Conservation (phyloP, 2,797 vertebrate genomes). For the Oreochromis grahami region DNA sequence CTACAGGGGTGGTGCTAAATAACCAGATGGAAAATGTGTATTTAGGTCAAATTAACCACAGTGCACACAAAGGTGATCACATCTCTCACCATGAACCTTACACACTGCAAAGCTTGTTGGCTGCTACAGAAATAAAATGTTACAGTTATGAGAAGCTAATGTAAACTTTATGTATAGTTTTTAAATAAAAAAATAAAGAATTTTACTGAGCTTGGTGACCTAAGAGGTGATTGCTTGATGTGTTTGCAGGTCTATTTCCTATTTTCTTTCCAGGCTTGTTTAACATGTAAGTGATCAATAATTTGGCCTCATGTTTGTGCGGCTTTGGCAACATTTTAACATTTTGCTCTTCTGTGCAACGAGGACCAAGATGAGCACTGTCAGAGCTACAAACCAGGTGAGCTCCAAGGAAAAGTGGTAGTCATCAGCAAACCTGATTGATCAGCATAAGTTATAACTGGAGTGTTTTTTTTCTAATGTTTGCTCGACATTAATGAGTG, state of each 20-base stretch:
- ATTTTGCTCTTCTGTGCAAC: background rate
- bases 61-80: background rate
- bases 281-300: background rate
- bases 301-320: background rate
- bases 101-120: background rate
- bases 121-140: background rate
- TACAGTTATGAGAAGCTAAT: rapidly evolving
- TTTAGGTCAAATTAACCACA: background rate
- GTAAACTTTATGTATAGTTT: background rate
- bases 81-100: background rate
- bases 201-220: background rate
- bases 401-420: background rate
- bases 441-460: background rate
- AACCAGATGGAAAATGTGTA: background rate
- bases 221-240: background rate
- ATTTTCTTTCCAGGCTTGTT: background rate
- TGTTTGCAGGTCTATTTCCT: background rate
- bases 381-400: background rate
- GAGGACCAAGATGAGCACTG: background rate
- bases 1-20: background rate
- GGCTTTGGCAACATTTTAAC: background rate
- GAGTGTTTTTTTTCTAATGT: background rate
- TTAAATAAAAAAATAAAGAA: background rate
- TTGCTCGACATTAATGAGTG: background rate
- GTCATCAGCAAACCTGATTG: background rate